phyloP scores from a whole-genome alignment of 1,140 invertebrate species.

The Aphaenogaster rudis region DNA sequence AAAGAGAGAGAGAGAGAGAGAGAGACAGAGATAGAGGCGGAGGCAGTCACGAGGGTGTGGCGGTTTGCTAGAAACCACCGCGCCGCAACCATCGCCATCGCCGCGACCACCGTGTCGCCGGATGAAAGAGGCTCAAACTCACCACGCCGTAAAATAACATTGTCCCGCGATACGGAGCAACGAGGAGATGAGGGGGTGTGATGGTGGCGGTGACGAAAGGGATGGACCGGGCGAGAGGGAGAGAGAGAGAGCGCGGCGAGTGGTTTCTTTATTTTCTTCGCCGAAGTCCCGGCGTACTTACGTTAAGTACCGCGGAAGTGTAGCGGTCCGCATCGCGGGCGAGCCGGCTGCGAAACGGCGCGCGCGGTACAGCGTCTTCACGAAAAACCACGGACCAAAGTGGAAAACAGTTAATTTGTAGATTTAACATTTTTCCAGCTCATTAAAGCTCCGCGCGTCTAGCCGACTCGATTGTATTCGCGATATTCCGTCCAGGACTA shows the following conservation, averaged over 20 bases:
- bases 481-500: not conserved
- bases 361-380: not conserved
- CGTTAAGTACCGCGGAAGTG: conserved; percentile 79
- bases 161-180: conserved; percentile 80
- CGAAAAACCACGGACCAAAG: not conserved
- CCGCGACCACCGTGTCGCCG: conserved; percentile 79
- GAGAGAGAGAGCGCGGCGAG: conserved; percentile 68
- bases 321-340: conserved; percentile 32
- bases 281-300: conserved; percentile 80
- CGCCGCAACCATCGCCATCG: conserved; percentile 64
- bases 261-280: conserved; percentile 82
- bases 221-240: conserved; percentile 67
- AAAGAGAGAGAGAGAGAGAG: conserved; percentile 26
- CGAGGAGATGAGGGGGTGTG: conserved; percentile 42
- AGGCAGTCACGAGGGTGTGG: conserved; percentile 70
- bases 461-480: not conserved
- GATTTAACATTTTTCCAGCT: conserved; percentile 17
- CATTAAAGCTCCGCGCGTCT: not conserved
- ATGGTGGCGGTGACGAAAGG: conserved; percentile 26
- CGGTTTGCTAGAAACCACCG: conserved; percentile 67
- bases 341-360: conserved; percentile 51
- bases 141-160: conserved; percentile 87
- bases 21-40: conserved; percentile 63
- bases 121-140: conserved; percentile 87
- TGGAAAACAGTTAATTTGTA: not conserved